Conservation (phyloP, 2,888 invertebrate species). For the Drosophila stalkeri region DNA sequence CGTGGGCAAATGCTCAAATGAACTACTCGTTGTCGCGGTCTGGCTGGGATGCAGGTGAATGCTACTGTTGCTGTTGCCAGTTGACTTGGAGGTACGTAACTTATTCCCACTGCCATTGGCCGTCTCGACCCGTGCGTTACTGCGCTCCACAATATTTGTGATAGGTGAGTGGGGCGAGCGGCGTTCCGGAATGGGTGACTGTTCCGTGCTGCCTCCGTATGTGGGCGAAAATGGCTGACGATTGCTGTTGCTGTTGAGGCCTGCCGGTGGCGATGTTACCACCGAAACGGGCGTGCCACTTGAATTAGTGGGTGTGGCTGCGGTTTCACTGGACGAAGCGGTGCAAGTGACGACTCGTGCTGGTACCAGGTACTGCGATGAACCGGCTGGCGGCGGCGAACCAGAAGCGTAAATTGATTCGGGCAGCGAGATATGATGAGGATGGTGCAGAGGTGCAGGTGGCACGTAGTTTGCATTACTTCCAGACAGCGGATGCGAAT, state of each 20-base stretch:
- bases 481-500: constrained; percentile 86
- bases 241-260: constrained; percentile 54
- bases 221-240: constrained; percentile 80
- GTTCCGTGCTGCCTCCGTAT: constrained; percentile 67
- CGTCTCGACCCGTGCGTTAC: constrained; percentile 44
- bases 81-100: constrained; percentile 79
- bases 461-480: constrained; percentile 63
- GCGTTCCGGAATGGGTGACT: constrained; percentile 58
- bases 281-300: constrained; percentile 58
- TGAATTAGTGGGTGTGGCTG: constrained; percentile 61
- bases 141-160: constrained; percentile 45
- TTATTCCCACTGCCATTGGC: constrained; percentile 67
- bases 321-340: constrained; percentile 66
- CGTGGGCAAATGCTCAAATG: constrained; percentile 84
- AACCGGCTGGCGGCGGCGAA: constrained; percentile 82
- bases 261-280: constrained; percentile 64
- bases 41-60: constrained; percentile 67
- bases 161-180: constrained; percentile 69
- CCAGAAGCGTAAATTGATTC: constrained; percentile 83
- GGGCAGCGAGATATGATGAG: constrained; percentile 84
- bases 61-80: constrained; percentile 59
- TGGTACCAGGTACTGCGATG: constrained; percentile 82
- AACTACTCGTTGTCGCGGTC: constrained; percentile 74
- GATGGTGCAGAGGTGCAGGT: constrained; percentile 76
- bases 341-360: constrained; percentile 68